Conservation (phyloP, 1,140 invertebrate species). For the Dufourea novaeangliae region DNA sequence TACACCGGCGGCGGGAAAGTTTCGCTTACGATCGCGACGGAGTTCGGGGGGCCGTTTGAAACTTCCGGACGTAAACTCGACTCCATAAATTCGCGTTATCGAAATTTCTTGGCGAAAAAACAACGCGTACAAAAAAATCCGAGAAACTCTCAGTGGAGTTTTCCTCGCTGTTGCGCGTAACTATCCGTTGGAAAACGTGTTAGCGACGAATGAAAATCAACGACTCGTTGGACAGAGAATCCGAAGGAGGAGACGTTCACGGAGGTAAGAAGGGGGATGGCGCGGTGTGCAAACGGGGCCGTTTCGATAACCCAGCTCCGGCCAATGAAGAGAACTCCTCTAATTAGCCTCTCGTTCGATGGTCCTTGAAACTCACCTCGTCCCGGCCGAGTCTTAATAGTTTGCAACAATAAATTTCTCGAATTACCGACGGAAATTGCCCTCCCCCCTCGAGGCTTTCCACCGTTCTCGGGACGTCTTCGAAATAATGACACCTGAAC, state of each 20-base stretch:
- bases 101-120: not conserved
- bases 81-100: slow-evolving; percentile 11
- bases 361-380: slow-evolving; percentile 28
- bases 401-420: slow-evolving; percentile 36
- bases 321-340: slow-evolving; percentile 24
- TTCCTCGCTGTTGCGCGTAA: not conserved
- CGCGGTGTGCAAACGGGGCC: not conserved
- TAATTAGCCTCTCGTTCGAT: slow-evolving; percentile 42
- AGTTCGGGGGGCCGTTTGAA: no score
- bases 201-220: not conserved
- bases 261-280: not conserved
- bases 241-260: not conserved
- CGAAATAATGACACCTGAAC: not conserved
- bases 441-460: not conserved
- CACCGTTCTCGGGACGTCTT: not conserved
- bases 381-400: slow-evolving; percentile 2
- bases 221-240: not conserved
- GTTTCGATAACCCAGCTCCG: not conserved
- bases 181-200: not conserved
- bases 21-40: slow-evolving; percentile 12
- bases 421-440: not conserved
- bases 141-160: not conserved
- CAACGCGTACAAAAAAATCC: not conserved
- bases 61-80: not conserved
- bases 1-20: not conserved